phyloP scores from a whole-genome alignment of 2,888 invertebrate species.

The Amphiduros pacificus region DNA sequence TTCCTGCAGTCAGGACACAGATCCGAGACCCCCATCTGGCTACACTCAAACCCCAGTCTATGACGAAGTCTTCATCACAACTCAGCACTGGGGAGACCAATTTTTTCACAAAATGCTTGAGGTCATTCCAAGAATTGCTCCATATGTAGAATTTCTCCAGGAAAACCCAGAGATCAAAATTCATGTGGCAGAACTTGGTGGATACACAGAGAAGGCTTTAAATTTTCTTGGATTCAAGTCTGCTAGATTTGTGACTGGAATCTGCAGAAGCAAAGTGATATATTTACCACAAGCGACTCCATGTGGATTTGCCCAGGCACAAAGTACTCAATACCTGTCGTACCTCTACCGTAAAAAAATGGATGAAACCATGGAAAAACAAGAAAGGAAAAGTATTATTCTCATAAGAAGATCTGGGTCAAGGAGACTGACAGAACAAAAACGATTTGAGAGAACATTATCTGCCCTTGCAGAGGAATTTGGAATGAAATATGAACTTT shows the following conservation, averaged over 20 bases:
- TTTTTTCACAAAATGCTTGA: slow-evolving; percentile 32
- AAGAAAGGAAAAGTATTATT: not conserved
- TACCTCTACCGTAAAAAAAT: slow-evolving; percentile 9
- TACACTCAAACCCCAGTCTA: slow-evolving; percentile 22
- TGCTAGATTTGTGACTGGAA: slow-evolving; percentile 27
- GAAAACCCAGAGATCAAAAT: slow-evolving; percentile 21
- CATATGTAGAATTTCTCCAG: slow-evolving; percentile 28
- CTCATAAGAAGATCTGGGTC: slow-evolving; percentile 3
- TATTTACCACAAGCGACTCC: slow-evolving; percentile 32
- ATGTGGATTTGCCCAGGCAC: slow-evolving; percentile 30
- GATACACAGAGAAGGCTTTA: slow-evolving; percentile 19
- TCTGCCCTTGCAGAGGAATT: not conserved
- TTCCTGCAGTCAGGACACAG: slow-evolving; percentile 29
- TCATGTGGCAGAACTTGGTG: slow-evolving; percentile 26
- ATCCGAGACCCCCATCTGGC: slow-evolving; percentile 19
- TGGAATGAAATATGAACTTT: slow-evolving; percentile 25
- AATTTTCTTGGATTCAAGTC: slow-evolving; percentile 22
- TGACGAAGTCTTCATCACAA: slow-evolving; percentile 32
- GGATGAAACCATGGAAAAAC: not conserved
- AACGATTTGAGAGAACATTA: not conserved
- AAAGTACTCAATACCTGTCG: slow-evolving; percentile 23
- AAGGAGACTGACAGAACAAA: not conserved
- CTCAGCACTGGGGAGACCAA: slow-evolving; percentile 28
- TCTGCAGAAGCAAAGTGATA: slow-evolving; percentile 24
- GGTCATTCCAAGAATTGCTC: slow-evolving; percentile 28